Base-by-base conservation (phyloP, 2,888 invertebrate species). In the Oscheius sp. region DNA sequence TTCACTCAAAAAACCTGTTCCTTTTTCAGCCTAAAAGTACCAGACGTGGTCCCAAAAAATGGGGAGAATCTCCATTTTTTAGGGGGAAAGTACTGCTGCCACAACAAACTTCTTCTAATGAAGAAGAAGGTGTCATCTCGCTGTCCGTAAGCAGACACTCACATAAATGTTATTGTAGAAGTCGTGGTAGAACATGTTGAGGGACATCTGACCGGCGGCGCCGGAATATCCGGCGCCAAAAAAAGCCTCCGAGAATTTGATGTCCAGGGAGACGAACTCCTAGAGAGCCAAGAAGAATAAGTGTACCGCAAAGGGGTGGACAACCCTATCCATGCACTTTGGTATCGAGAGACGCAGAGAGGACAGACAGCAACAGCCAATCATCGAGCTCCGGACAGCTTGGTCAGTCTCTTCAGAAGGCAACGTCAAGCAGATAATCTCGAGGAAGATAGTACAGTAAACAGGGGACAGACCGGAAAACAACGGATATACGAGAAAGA, bases 331-430 rank as follows among this genome's bases (percentile, higher is more conserved):
- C 49, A 66, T 52, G 66, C 52, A n/a, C n/a, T n/a, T n/a, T n/a
- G n/a, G 66, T 52, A 52, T 18, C 29, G 66, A 49, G 64, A 29
- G 52, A 49, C 29, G 66, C 66, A 52, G 66, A 66, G 66, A 52
- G 66, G 49, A 7, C 25, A 52, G 52, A 52, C 49, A 27, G 18
- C n/a, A 9, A 49, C 66, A 27, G 52, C 66, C 66, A 66, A 66
- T 66, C 66, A 66, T 52, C 66, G 66, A 52, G 58, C 58, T 58
- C 49, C 58, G 58, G n/a, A 58, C 58, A 27, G n/a, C 49, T 49
- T 49, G n/a, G 16, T 16, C 18, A 18, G 18, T 49, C 49, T 49
- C 49, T n/a, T n/a, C 49, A 49, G 49, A 49, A n/a, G 49, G 13
- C 18, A 13, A 35, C 35, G 35, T 35, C 35, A 35, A 35, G 35